These are phyloP conservation scores for Globicephala melas DNA, from an alignment of 2,113 vertebrate species.

Conservation along the genomic window DNA sequence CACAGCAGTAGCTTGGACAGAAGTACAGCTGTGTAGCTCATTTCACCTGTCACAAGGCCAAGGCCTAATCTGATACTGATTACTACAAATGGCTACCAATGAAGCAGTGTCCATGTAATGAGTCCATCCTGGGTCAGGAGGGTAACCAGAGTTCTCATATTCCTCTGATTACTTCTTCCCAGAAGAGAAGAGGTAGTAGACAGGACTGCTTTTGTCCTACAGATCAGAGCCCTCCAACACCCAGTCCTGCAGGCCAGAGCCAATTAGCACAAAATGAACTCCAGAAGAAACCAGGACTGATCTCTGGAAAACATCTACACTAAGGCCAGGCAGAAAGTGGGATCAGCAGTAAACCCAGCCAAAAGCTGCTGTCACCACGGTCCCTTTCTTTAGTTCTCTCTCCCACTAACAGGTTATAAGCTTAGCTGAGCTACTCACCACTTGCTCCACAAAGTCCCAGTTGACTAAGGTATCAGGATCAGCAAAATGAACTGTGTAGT, in stretches of 20 bases:
- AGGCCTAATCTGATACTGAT: background rate
- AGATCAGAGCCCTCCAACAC: background rate
- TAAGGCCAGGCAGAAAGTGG: background rate
- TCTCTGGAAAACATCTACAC: background rate
- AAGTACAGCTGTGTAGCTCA: background rate
- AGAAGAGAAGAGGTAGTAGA: background rate
- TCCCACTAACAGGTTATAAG: background rate
- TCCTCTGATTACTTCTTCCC: background rate
- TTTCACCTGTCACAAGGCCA: background rate
- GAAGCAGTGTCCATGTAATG: background rate
- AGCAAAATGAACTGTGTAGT: constrained; percentile 97
- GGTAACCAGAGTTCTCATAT: background rate
- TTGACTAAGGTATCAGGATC: constrained; percentile 98
- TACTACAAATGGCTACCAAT: background rate
- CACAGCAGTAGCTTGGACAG: background rate
- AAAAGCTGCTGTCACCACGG: background rate
- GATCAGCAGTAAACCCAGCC: background rate
- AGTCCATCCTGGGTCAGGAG: background rate
- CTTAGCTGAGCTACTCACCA: constrained; percentile 87
- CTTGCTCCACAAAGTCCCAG: constrained; percentile 99
- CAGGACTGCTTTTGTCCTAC: background rate
- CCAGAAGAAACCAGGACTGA: background rate
- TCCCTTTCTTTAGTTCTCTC: background rate
- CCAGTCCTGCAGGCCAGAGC: background rate
- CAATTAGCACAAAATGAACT: background rate